Evolutionary conservation across 2,888 invertebrate genomes (phyloP), one percentile per base, ranked within the genome.

Genomic region (Augiades crinisus): DNA sequence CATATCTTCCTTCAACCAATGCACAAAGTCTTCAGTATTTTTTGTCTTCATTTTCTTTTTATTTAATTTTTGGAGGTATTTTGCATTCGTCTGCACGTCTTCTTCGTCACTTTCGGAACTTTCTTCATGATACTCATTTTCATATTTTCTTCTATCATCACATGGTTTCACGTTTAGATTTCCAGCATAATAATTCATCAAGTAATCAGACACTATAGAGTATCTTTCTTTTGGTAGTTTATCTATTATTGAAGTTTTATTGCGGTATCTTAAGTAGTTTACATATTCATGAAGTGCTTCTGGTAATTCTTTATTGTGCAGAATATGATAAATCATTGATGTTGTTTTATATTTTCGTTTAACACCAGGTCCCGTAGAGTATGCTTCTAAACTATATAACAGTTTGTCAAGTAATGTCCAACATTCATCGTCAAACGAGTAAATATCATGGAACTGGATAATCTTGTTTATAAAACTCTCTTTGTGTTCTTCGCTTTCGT

Each of bases 321-420:
- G 53, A 17, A 79, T 66, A 40, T 67, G 61, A 54, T 81, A 75
- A 24, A 78, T 51, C 40, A 30, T 22, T 22, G 22, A 22, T 4
- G 2, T 22, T 21, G 6, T 4, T 38, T 38, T 38, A 61, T 38
- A 45, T 4, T 3, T 3, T 27, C 10, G 49, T 16, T 58, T 55
- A 44, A 52, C 56, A 10, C 46, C 52, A 37, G 53, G 55, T 36
- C 50, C 33, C 0, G 27, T 27, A 2, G 59, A 63, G 53, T 76
- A 80, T 13, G 75, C 65, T 6, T 68, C 65, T 46, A 77, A 47
- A 50, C 72, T 80, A 47, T 70, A 56, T 21, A 81, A 61, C 38
- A 81, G 54, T 57, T 75, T 77, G 58, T 75, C 65, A 30, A 77
- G 69, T 4, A 62, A 61, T 8, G 47, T 51, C 80, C 80, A 82